A percentile compares a stretch with the other conserved stretches of the same genome.
Evolutionary conservation across 2,797 vertebrate species (phyloP).

Genomic region (Fringilla coelebs): DNA sequence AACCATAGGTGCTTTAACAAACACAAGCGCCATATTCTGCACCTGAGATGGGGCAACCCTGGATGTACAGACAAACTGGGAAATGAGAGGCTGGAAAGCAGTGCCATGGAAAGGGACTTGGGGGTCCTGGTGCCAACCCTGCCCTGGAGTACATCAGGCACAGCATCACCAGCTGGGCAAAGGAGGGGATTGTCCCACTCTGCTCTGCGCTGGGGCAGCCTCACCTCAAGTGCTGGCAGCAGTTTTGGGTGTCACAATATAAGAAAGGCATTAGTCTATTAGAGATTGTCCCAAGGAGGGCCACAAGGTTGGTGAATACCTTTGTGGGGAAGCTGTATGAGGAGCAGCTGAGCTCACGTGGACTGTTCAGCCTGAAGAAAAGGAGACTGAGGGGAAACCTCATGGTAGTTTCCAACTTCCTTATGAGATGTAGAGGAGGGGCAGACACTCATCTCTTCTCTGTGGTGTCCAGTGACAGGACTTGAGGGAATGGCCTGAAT

Average conservation of each 20-base stretch:
- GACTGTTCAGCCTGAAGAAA: not conserved
- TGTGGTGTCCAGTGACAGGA: not conserved
- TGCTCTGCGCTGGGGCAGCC: rapidly evolving
- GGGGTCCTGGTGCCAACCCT: rapidly evolving
- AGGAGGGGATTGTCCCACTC: not conserved
- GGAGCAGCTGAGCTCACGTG: too few relatives aligned
- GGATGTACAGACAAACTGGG: rapidly evolving
- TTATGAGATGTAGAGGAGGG: rapidly evolving
- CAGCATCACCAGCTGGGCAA: rapidly evolving
- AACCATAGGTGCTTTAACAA: not conserved
- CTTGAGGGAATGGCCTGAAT: not conserved
- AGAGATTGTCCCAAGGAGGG: too few relatives aligned
- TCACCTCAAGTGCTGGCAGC: rapidly evolving
- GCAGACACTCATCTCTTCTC: not conserved
- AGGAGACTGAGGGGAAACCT: not conserved
- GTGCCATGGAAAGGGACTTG: rapidly evolving
- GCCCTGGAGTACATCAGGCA: not conserved
- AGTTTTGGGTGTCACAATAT: not conserved
- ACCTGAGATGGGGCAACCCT: not conserved
- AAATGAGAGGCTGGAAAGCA: not conserved
- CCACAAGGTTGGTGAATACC: rapidly evolving
- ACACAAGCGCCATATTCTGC: not conserved
- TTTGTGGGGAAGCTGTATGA: rapidly evolving
- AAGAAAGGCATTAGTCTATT: rapidly evolving
- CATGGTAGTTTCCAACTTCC: not conserved